A percentile compares a stretch with the other conserved stretches of the same genome.
Conservation (phyloP, 1,140 invertebrate species). For the Lucilia sericata region DNA sequence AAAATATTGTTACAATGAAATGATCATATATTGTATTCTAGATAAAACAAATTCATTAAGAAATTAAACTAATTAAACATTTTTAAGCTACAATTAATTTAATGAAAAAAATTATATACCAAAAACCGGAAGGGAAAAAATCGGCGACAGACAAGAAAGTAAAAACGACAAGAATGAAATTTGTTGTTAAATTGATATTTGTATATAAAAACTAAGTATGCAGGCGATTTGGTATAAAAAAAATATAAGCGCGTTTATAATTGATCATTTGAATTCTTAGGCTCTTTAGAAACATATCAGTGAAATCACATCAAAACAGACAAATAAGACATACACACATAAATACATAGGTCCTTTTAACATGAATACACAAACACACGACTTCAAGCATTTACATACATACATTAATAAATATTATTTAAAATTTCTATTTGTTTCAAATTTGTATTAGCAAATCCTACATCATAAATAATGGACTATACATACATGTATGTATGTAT, state of each 20-base stretch:
- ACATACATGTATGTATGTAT: too few species aligned
- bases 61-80: conserved; percentile 24
- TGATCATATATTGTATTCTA: conserved; percentile 30
- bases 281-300: conserved; percentile 43
- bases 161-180: neutral
- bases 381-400: too few species aligned
- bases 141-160: too few species aligned
- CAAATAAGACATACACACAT: neutral
- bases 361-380: too few species aligned
- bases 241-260: neutral
- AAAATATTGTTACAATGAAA: conserved; percentile 9
- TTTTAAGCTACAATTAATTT: conserved; percentile 11
- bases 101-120: neutral
- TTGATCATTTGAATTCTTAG: conserved; percentile 30
- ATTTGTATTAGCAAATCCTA: too few species aligned
- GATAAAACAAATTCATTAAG: neutral
- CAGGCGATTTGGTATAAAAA: neutral
- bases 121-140: neutral
- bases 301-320: conserved; percentile 22
- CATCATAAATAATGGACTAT: too few species aligned
- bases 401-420: too few species aligned
- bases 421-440: too few species aligned
- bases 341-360: neutral
- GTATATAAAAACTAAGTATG: neutral
- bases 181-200: neutral